Percentiles rank a stretch among this genome's conserved stretches.
phyloP scores from a whole-genome alignment of 1,140 invertebrate genomes.

The Telenomus remus region DNA sequence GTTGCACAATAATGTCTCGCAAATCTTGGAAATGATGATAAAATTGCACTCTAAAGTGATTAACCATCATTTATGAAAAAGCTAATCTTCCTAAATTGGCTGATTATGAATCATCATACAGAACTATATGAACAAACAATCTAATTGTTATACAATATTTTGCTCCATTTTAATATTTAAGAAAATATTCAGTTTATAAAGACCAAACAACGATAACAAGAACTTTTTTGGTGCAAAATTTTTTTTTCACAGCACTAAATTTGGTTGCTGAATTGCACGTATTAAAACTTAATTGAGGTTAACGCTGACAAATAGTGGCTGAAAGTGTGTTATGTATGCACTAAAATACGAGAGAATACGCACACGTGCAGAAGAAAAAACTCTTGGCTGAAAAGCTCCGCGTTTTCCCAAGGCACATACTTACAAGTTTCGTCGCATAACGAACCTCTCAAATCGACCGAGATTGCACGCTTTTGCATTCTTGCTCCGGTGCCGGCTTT shows the following conservation, averaged over 20 bases:
- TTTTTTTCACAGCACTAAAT: too few relatives aligned
- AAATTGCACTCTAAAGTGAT: background rate
- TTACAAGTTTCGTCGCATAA: slow-evolving; percentile 58
- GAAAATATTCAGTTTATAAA: too few relatives aligned
- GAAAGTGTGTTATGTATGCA: slow-evolving; percentile 17
- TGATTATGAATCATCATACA: too few relatives aligned
- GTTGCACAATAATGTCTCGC: too few relatives aligned
- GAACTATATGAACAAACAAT: too few relatives aligned
- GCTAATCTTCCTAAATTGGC: too few relatives aligned
- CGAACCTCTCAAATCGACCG: slow-evolving; percentile 61
- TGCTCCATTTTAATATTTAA: too few relatives aligned
- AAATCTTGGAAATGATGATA: background rate
- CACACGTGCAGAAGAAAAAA: slow-evolving; percentile 25
- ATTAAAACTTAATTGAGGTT: slow-evolving; percentile 36
- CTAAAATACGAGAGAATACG: slow-evolving; percentile 13
- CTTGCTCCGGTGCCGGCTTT: slow-evolving; percentile 38
- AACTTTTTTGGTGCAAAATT: too few relatives aligned
- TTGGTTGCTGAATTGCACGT: slow-evolving; percentile 1
- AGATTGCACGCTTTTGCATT: slow-evolving; percentile 58
- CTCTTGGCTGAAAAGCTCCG: slow-evolving; percentile 35
- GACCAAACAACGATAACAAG: too few relatives aligned
- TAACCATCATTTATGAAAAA: too few relatives aligned
- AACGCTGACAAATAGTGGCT: slow-evolving; percentile 16
- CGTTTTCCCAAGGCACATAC: slow-evolving; percentile 35
- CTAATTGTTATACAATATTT: too few relatives aligned